A percentile compares a stretch with the other conserved stretches of the same genome.
These are phyloP conservation scores for Eumaeus atala DNA, from an alignment of 1,140 invertebrate genomes.

Conservation along the genomic window DNA sequence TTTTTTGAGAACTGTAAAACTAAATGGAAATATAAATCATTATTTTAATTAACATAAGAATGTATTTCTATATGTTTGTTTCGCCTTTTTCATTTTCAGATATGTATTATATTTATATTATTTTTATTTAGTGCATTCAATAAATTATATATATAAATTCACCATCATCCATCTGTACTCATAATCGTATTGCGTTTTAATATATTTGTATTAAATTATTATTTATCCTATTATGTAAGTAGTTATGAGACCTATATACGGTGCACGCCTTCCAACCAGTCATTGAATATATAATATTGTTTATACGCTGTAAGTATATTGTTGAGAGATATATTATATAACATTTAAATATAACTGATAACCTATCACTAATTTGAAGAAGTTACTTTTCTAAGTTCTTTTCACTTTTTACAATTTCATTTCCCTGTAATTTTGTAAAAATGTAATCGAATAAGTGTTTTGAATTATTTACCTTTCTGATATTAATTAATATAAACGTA, in stretches of 20 bases:
- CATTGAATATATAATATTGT: conserved; percentile 5
- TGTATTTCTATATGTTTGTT: too few species aligned
- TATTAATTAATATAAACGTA: conserved; percentile 12
- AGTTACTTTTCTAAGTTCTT: neutral
- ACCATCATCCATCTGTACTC: too few species aligned
- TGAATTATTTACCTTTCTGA: neutral
- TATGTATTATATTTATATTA: too few species aligned
- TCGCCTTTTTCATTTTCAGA: too few species aligned
- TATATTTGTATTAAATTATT: too few species aligned
- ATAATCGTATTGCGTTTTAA: too few species aligned
- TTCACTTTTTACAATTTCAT: neutral
- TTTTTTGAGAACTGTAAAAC: too few species aligned
- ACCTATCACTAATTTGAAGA: neutral
- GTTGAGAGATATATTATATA: neutral
- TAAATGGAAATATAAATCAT: too few species aligned
- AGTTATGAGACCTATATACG: conserved; percentile 1
- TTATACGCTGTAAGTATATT: neutral
- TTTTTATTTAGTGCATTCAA: too few species aligned
- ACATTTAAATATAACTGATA: neutral
- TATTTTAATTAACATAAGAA: too few species aligned
- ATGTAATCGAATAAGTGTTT: neutral
- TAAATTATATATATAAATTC: too few species aligned
- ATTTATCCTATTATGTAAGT: neutral
- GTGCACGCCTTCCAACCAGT: conserved; percentile 3
- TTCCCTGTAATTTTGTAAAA: conserved; percentile 4